Evolutionary conservation across 2,888 invertebrate genomes (phyloP), one percentile per base, ranked within the genome.

Genomic region (Chirona hameri): DNA sequence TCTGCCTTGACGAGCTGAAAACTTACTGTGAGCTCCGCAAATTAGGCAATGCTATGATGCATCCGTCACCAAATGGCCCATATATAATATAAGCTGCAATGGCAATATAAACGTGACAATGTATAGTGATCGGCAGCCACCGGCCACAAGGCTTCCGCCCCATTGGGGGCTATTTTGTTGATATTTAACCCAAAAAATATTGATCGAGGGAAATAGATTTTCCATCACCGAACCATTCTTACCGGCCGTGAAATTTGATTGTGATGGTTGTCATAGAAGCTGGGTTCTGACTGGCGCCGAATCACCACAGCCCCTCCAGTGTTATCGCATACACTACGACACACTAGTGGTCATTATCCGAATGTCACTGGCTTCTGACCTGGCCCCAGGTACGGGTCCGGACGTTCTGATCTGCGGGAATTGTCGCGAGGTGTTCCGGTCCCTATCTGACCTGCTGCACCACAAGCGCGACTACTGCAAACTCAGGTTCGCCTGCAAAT

Each of bases 351-450:
- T 69, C 69, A 69, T 69, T 12, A 5, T 10, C 21, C 12, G 69
- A 24, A 1, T 10, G 14, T 1, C 69, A 69, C 1, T 10, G 5
- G 72, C 21, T 14, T 29, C 29, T 60, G 60, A 9, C 24, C 9
- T 24, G 24, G 0, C 27, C 85, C 87, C 90, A 88, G 84, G 89
- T 92, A 92, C 91, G 87, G 92, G 92, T 87, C 92, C 92, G 83
- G 93, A 94, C 87, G 92, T 93, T 85, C 89, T 94, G 86, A 93
- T 93, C 86, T 94, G 93, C 87, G 93, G 93, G 81, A 92, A 92
- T 87, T 93, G 93, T 88, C 90, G 93, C 85, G 92, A 93, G 87
- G 91, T 92, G 89, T 93, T 93, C 88, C 91, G 92, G 82, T 92
- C 92, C 86, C 89, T 93, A n/a, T 91, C 92, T 85, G 92, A 92